Conservation (phyloP, 2,113 vertebrate genomes). For the Cariama cristata region DNA sequence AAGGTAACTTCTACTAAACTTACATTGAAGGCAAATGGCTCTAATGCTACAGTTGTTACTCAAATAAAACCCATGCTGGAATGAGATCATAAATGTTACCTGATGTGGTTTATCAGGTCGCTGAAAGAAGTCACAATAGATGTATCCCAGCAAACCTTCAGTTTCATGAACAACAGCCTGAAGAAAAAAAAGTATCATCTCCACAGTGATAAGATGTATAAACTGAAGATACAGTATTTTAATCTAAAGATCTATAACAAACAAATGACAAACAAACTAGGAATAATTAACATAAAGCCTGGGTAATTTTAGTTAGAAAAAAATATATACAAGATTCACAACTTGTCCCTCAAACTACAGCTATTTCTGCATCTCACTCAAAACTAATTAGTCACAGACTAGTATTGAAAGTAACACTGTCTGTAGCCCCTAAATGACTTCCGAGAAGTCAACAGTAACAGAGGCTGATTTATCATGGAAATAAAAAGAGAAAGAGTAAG, state of each 20-base stretch:
- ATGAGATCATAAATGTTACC: slow-evolving; percentile 72
- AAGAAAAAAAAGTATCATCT: background rate
- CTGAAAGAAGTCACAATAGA: slow-evolving; percentile 98
- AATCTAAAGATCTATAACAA: background rate
- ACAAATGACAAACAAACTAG: background rate
- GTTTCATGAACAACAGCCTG: slow-evolving; percentile 96
- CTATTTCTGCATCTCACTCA: background rate
- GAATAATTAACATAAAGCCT: background rate
- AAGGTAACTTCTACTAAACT: background rate
- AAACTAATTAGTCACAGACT: background rate
- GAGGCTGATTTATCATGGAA: background rate
- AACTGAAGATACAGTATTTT: background rate
- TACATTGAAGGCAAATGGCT: rapidly evolving
- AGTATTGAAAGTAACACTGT: background rate
- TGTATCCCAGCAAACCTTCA: slow-evolving; percentile 93
- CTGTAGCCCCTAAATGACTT: background rate
- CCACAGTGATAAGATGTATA: background rate
- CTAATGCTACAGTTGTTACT: background rate
- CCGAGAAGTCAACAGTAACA: background rate
- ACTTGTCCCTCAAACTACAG: background rate
- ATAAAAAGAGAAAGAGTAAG: background rate
- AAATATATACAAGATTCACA: background rate
- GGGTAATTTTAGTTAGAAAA: background rate
- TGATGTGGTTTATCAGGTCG: slow-evolving; percentile 92
- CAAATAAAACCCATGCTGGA: background rate